A percentile compares a stretch with the other conserved stretches of the same genome.
Conservation (phyloP, 2,797 vertebrate species). For the Lophotriccus pileatus region DNA sequence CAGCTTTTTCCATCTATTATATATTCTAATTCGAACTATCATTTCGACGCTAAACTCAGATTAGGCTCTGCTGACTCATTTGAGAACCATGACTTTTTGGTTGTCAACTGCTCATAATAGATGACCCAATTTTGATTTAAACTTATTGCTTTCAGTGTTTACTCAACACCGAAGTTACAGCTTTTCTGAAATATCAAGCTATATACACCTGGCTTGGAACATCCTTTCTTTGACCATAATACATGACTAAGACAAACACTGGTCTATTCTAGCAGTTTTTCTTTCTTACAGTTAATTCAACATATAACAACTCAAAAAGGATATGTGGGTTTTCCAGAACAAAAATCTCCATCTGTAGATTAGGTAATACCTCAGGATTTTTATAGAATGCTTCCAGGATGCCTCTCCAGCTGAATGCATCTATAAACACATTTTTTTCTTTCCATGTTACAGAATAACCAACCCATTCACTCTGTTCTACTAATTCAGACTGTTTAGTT, state of each 20-base stretch:
- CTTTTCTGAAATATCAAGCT: background rate
- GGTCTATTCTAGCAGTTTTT: background rate
- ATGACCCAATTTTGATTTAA: background rate
- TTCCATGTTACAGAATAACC: background rate
- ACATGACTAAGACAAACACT: background rate
- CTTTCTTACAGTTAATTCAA: background rate
- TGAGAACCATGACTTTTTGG: background rate
- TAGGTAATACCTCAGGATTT: background rate
- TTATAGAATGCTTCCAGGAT: background rate
- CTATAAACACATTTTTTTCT: background rate
- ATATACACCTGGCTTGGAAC: background rate
- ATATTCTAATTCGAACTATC: background rate
- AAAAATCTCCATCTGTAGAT: background rate
- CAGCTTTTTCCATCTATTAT: background rate
- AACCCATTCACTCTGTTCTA: background rate
- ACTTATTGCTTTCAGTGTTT: background rate
- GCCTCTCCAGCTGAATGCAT: background rate
- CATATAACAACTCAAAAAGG: background rate
- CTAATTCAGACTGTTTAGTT: background rate
- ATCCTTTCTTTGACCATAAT: background rate
- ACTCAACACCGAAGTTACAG: background rate
- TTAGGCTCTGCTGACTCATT: background rate
- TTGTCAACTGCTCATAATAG: background rate
- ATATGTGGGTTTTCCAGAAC: background rate
- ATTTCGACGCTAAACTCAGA: background rate